Percentiles rank a stretch among this genome's conserved stretches.
Conservation (phyloP, 1,140 invertebrate species). For the Protaetia brevitarsis region DNA sequence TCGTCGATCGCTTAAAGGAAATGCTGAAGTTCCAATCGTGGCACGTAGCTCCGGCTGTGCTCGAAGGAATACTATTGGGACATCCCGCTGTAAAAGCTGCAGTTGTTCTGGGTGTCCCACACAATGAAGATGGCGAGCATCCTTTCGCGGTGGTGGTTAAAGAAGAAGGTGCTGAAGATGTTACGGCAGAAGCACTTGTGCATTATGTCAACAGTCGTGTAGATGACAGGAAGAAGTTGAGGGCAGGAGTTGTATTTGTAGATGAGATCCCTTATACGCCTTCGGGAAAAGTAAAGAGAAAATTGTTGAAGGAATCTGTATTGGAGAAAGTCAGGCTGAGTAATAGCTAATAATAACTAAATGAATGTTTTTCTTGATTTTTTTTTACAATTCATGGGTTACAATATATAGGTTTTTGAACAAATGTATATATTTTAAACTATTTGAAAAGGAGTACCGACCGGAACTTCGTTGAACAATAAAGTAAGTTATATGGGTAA, state of each 20-base stretch:
- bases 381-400: too few species aligned
- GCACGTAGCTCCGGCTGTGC: slow-evolving; percentile 53
- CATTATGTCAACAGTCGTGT: not conserved
- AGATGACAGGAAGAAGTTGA: slow-evolving; percentile 47
- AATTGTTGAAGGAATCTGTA: not conserved
- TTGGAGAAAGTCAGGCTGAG: not conserved
- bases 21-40: slow-evolving; percentile 67
- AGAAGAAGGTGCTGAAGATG: slow-evolving; percentile 18
- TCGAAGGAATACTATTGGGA: slow-evolving; percentile 63
- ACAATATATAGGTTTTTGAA: too few species aligned
- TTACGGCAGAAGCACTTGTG: not conserved
- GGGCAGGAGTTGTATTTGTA: slow-evolving; percentile 58
- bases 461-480: too few species aligned
- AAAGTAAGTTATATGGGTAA: too few species aligned
- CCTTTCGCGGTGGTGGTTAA: slow-evolving; percentile 64
- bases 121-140: slow-evolving; percentile 60
- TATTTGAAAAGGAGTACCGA: too few species aligned
- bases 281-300: slow-evolving; percentile 58
- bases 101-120: slow-evolving; percentile 66
- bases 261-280: slow-evolving; percentile 60
- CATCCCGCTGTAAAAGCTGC: slow-evolving; percentile 64
- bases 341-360: not conserved
- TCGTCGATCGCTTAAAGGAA: slow-evolving; percentile 71
- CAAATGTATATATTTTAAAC: too few species aligned
- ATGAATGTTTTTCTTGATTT: not conserved